Evolutionary conservation across 2,797 vertebrate genomes (phyloP), one percentile per base, ranked within the genome.

Genomic region (Scleropages formosus): DNA sequence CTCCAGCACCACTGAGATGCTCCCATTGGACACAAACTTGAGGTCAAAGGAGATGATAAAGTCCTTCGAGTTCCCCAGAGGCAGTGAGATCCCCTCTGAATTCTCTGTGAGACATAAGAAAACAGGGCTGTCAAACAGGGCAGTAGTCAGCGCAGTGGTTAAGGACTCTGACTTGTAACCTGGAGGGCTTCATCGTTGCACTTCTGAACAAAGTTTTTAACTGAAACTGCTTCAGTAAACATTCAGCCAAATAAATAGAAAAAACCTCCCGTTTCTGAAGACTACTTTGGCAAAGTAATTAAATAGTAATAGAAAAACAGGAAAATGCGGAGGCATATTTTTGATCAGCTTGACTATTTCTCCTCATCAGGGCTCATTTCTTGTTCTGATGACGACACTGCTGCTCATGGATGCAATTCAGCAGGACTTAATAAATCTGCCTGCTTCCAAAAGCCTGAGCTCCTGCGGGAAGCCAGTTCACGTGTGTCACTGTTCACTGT

Each of bases 11-110:
- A 99, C 93, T 0, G 96, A 98, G 44, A 99, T 4, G 27, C 96
- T 99, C 75, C 98, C 95, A 0, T 99, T 99, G 15, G 94, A 92
- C 61, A 87, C 1, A 13, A 98, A 95, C 84, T 94, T 96, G 80
- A 99, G 83, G 89, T 99, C 97, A 22, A 99, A 90, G 73, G 96
- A 97, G 79, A 99, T 87, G 80, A 99, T 96, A 84, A 99, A 99
- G 80, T 99, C 98, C 74, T 93, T 96, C 22, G 85, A 83, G 91
- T 98, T 98, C 11, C 95, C 94, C 67, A 99, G 89, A 65, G 86
- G 88, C 75, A 98, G 92, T 31, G 95, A 95, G 0, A 98, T 88
- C 1, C 96, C 97, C 73, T 98, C 97, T 0, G 94, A 94, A 31
- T 81, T 85, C 72, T 98, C 98, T 99, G 92, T 20, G 47, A 66